Percentiles rank a stretch among this genome's conserved stretches.
phyloP scores from a whole-genome alignment of 2,888 invertebrate genomes.

The Dysmachus trigonus region DNA sequence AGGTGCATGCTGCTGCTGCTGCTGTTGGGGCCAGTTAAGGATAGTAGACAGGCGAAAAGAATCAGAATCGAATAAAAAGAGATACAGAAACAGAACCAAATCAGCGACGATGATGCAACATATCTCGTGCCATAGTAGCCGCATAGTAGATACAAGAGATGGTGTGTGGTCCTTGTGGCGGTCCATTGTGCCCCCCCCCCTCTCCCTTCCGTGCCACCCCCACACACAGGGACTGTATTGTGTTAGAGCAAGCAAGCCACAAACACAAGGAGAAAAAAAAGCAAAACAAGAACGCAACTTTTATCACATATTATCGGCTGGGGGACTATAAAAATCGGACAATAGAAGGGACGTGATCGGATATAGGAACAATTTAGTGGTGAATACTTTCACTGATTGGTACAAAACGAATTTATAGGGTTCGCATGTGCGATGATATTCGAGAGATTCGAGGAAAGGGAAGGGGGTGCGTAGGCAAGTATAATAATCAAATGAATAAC shows the following conservation, averaged over 20 bases:
- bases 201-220: background rate
- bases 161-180: background rate
- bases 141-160: background rate
- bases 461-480: background rate
- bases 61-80: background rate
- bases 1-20: background rate
- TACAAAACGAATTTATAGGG: background rate
- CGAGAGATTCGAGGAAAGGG: background rate
- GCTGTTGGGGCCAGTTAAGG: background rate
- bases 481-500: conserved; percentile 17
- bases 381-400: conserved; percentile 14
- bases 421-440: background rate
- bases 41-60: background rate
- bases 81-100: background rate
- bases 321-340: conserved; percentile 21
- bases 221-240: background rate
- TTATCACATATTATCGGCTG: conserved; percentile 29
- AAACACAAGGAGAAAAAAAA: background rate
- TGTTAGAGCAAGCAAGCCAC: background rate
- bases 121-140: background rate
- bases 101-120: background rate
- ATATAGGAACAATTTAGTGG: conserved; percentile 17
- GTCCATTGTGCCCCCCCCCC: background rate
- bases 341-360: conserved; percentile 32
- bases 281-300: background rate